phyloP scores from a whole-genome alignment of 1,140 invertebrate species.

The Vollenhovia emeryi region DNA sequence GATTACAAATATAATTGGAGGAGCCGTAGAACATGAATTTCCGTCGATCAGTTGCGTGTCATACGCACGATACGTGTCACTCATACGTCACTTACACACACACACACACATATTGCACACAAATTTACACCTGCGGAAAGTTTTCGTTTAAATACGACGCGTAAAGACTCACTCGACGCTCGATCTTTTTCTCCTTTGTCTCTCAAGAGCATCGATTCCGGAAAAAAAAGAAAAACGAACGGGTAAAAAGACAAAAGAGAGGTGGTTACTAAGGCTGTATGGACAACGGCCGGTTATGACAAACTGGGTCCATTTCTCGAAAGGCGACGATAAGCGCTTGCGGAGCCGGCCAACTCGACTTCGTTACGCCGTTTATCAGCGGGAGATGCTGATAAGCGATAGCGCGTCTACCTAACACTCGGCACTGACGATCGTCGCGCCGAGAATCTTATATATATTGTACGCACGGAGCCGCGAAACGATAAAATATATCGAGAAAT shows the following conservation, averaged over 20 bases:
- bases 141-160: background rate
- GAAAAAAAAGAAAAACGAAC: background rate
- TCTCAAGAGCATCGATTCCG: background rate
- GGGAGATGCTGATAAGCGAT: constrained; percentile 73
- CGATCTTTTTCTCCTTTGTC: background rate
- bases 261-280: constrained; percentile 25
- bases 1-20: background rate
- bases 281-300: constrained; percentile 50
- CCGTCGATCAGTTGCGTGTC: background rate
- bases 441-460: constrained; percentile 31
- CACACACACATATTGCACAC: background rate
- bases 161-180: background rate
- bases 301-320: constrained; percentile 71
- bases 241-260: background rate
- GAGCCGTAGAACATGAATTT: background rate
- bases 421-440: background rate
- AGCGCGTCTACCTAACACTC: constrained; percentile 53
- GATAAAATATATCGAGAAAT: constrained; percentile 12
- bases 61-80: background rate
- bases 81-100: background rate
- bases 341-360: constrained; percentile 59
- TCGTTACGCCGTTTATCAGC: constrained; percentile 70
- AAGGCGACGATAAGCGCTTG: constrained; percentile 56
- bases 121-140: background rate
- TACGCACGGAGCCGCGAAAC: background rate